These are phyloP conservation scores for Araneus ventricosus DNA, from an alignment of 1,140 invertebrate genomes.

Conservation along the genomic window DNA sequence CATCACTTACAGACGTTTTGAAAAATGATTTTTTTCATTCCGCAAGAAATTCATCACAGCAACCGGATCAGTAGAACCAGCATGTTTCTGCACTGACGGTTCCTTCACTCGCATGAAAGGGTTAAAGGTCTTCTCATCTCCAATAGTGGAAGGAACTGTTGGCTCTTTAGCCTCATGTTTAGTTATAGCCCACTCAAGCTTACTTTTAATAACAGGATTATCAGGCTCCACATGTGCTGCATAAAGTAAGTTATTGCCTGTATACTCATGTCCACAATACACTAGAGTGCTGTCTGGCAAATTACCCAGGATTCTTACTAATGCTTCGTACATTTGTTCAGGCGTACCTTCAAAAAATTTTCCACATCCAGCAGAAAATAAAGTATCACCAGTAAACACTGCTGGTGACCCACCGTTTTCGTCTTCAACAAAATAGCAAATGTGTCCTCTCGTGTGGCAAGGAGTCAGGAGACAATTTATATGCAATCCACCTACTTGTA, in stretches of 20 bases:
- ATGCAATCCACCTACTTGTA: slow-evolving; percentile 87
- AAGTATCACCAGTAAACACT: slow-evolving; percentile 97
- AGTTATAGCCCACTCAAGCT: slow-evolving; percentile 79
- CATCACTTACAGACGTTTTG: background rate
- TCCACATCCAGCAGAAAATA: slow-evolving; percentile 98
- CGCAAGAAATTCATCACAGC: slow-evolving; percentile 76
- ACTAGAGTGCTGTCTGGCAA: slow-evolving; percentile 93
- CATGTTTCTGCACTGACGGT: slow-evolving; percentile 76
- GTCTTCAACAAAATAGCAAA: slow-evolving; percentile 92
- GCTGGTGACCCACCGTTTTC: slow-evolving; percentile 81
- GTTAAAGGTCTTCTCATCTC: slow-evolving; percentile 77
- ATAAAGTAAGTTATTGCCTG: slow-evolving; percentile 94
- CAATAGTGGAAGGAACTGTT: slow-evolving; percentile 78
- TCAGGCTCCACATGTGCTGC: slow-evolving; percentile 91
- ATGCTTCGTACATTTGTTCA: slow-evolving; percentile 93
- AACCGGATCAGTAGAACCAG: slow-evolving; percentile 74
- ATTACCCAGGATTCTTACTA: slow-evolving; percentile 86
- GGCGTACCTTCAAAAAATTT: slow-evolving; percentile 99
- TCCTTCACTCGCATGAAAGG: slow-evolving; percentile 78
- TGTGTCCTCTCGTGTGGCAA: slow-evolving; percentile 97
- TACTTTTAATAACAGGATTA: slow-evolving; percentile 85
- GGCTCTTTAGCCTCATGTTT: slow-evolving; percentile 60
- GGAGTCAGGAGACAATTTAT: slow-evolving; percentile 94
- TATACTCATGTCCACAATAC: slow-evolving; percentile 99
- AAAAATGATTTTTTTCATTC: slow-evolving; percentile 77